A percentile compares a stretch with the other conserved stretches of the same genome.
These are phyloP conservation scores for Arremon brunneinucha DNA, from an alignment of 2,797 vertebrate species.

Conservation along the genomic window DNA sequence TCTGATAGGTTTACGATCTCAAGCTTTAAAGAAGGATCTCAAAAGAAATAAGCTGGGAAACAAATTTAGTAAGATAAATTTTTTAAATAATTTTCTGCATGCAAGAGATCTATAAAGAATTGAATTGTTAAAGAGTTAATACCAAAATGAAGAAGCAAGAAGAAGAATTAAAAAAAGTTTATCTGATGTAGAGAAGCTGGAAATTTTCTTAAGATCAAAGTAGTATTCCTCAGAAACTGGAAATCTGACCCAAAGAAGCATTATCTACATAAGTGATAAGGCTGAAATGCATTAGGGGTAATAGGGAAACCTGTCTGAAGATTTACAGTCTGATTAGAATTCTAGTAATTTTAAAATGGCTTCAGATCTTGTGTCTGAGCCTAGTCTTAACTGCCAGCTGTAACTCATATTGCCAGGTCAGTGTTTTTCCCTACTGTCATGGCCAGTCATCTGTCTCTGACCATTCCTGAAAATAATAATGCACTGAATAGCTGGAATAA, in stretches of 20 bases:
- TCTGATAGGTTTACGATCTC: neutral
- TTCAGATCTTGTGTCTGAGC: neutral
- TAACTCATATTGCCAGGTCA: neutral
- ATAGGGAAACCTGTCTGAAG: neutral
- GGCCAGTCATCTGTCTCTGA: neutral
- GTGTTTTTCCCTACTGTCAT: neutral
- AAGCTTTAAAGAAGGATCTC: neutral
- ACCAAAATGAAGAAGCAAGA: neutral
- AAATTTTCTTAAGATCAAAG: neutral
- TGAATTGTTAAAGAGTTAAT: neutral
- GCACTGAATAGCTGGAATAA: neutral
- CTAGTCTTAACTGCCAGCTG: neutral
- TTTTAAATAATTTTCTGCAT: neutral
- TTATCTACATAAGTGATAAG: neutral
- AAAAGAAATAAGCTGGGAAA: neutral
- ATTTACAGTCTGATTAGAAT: neutral
- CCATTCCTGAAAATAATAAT: neutral
- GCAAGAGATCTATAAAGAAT: neutral
- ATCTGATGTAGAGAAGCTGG: neutral
- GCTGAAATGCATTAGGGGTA: neutral
- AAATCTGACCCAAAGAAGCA: neutral
- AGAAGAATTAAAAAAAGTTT: neutral
- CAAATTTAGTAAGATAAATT: neutral
- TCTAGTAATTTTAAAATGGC: neutral
- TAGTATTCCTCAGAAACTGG: neutral